Percentiles rank a stretch among this genome's conserved stretches.
These are phyloP conservation scores for Otus sunia DNA, from an alignment of 2,113 vertebrate species.

Conservation along the genomic window DNA sequence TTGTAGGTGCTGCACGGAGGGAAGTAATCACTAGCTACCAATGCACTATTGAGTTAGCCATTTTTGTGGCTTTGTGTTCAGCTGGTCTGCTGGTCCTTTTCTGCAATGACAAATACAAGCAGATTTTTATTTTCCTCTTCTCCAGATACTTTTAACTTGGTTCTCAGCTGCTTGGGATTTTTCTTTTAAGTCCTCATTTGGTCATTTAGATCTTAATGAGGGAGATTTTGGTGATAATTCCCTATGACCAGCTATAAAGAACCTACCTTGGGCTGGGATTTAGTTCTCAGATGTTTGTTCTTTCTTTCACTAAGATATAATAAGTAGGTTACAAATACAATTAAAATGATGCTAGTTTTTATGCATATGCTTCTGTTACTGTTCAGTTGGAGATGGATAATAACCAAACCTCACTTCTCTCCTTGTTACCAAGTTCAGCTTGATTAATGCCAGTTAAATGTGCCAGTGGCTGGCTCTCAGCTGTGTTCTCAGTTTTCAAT, in stretches of 20 bases:
- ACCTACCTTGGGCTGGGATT: neutral
- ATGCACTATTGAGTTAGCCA: neutral
- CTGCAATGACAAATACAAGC: neutral
- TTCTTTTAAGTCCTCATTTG: neutral
- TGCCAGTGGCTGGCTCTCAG: neutral
- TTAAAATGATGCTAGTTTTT: neutral
- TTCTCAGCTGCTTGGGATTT: neutral
- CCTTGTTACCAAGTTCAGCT: neutral
- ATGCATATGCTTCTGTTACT: neutral
- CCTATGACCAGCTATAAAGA: neutral
- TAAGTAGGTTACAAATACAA: neutral
- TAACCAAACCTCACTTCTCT: neutral
- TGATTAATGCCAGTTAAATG: neutral
- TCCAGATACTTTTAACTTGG: neutral
- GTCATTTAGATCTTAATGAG: neutral
- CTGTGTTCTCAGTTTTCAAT: neutral
- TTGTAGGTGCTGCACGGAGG: neutral
- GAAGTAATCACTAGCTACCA: too few species aligned
- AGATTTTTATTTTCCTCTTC: neutral
- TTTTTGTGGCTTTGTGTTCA: neutral
- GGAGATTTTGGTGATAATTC: neutral
- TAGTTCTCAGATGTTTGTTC: neutral
- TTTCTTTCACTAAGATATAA: neutral
- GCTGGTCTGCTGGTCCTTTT: neutral
- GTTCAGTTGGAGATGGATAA: neutral